Conservation (phyloP, 2,113 vertebrate genomes). For the Accipiter virgatus region DNA sequence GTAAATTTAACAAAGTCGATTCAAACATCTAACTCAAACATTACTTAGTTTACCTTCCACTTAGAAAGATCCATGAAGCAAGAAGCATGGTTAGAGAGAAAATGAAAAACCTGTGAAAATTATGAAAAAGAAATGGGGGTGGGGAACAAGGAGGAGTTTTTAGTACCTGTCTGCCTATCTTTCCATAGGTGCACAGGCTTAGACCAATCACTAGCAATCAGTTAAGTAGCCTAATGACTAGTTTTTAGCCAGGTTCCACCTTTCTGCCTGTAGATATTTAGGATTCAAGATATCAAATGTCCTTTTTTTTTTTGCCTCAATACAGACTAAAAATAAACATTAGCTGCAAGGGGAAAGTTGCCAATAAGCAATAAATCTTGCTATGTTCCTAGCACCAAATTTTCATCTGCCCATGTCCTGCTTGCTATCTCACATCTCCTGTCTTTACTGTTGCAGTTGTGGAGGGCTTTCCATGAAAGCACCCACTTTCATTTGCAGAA, state of each 20-base stretch:
- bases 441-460: background rate
- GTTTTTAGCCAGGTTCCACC: background rate
- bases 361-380: background rate
- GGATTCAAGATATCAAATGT: background rate
- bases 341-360: background rate
- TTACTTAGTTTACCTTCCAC: background rate
- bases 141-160: background rate
- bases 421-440: background rate
- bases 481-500: background rate
- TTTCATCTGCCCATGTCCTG: background rate
- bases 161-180: background rate
- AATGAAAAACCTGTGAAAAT: background rate
- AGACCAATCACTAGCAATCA: background rate
- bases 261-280: background rate
- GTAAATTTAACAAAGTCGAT: background rate
- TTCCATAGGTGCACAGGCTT: background rate
- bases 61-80: background rate
- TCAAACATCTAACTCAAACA: background rate
- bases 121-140: background rate
- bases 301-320: fast-evolving
- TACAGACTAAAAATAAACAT: background rate
- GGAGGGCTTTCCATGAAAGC: background rate
- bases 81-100: background rate
- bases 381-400: background rate
- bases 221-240: background rate